Base-by-base conservation (phyloP, 2,113 vertebrate genomes). In the Aptenodytes patagonicus region DNA sequence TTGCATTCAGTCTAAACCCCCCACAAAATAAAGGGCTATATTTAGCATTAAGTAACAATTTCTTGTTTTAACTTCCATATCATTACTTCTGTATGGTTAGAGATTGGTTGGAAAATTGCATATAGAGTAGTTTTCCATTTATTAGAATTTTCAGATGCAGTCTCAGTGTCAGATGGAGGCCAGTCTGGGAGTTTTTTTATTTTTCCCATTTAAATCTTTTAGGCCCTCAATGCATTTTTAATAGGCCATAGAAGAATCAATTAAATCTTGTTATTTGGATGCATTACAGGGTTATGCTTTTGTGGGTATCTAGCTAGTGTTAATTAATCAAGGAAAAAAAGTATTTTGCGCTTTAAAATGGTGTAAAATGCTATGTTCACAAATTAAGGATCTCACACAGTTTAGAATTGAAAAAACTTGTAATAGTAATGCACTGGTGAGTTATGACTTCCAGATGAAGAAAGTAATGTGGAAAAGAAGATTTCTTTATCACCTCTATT, bases 251-350 rank as follows among this genome's bases (percentile, higher is more conserved):
- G 89, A 96, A 95, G 75, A 97, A 96, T 96, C 87, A 95, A 97
- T 97, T 97, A 97, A 94, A 95, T 96, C 91, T 66, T 87, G 49
- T 85, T 96, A 95, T 97, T 95, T 95, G 94, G 81, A 85, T 65
- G 75, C 91, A 73, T 95, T 91, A 93, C 73, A 91, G 70, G 89
- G 70, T 94, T 97, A 95, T 95, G 91, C 40, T 91, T 81, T 90
- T 91, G 77, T 94, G 78, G 84, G 46, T 87, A 89, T 91, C 78
- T 58, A 89, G 73, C 77, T 79, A 66, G 81, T 77, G 89, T 95
- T 97, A 97, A 95, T 96, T 96, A 96, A 95, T 66, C 66, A 80
- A 62, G 42, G 82, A 95, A 79, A 42, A 42, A 83, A 92, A 93
- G 75, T 55, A 80, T 95, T 96, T 95, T 94, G 66, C 0, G 0